Conservation (phyloP, 2,888 invertebrate species). For the Leucozona laternaria region DNA sequence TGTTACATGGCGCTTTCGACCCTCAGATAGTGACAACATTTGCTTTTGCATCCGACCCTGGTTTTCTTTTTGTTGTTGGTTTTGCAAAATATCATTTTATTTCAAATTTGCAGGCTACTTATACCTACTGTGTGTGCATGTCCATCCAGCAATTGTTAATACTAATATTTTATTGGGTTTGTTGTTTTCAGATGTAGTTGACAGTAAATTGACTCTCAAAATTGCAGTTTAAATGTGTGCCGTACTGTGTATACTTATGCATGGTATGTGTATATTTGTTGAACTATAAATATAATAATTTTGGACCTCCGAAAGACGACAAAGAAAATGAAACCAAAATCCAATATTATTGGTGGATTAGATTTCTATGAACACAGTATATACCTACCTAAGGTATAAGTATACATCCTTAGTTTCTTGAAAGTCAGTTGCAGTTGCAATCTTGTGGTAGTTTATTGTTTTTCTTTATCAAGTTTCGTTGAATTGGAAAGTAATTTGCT, state of each 20-base stretch:
- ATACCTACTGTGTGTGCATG: not conserved
- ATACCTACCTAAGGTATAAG: not conserved
- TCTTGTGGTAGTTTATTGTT: conserved; percentile 65
- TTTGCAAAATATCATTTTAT: not conserved
- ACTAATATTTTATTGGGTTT: conserved; percentile 71
- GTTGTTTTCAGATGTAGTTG: conserved; percentile 67
- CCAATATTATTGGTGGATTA: conserved; percentile 57
- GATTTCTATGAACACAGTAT: conserved; percentile 19
- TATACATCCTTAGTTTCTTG: conserved; percentile 34
- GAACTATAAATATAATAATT: conserved; percentile 64
- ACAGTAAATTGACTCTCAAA: conserved; percentile 72
- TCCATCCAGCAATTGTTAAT: conserved; percentile 39
- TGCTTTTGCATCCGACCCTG: not conserved
- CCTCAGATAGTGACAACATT: not conserved
- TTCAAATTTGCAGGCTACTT: not conserved
- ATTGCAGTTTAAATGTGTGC: conserved; percentile 51
- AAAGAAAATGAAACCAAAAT: conserved; percentile 57
- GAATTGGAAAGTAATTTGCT: conserved; percentile 60
- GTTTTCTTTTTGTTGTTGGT: not conserved
- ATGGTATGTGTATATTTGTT: conserved; percentile 25
- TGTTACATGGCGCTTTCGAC: not conserved
- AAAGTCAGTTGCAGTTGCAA: conserved; percentile 64
- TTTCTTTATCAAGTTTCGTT: conserved; percentile 43
- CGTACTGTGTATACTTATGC: not conserved
- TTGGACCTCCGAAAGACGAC: conserved; percentile 17